Base-by-base conservation (phyloP, 2,113 vertebrate species). In the Aegypius monachus region DNA sequence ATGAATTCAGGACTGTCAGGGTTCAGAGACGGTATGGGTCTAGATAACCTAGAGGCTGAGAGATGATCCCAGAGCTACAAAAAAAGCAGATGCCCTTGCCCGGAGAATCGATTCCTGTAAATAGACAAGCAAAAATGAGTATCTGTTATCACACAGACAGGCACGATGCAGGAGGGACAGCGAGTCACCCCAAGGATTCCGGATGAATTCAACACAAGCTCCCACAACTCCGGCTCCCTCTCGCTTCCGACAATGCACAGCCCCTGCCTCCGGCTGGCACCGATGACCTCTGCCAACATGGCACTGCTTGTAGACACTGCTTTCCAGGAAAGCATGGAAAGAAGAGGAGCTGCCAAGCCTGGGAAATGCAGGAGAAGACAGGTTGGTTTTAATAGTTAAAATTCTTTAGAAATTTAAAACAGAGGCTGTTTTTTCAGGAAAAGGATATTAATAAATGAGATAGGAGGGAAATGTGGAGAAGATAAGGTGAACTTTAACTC, bases 181-280 rank as follows among this genome's bases (percentile, higher is more conserved):
- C 2, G 4, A 63, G 68, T 63, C 59, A 87, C 34, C 0, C 2
- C 68, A 48, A 62, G 65, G 70, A n/a, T 55, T 89, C 63, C 2
- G 1, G 50, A 26, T 36, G 11, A 70, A 78, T 67, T 40, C 1
- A 2, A 72, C 43, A 42, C 38, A 61, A 79, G 12, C 42, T 71
- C 17, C 77, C 6, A 14, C 22, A 88, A n/a, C 22, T 50, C 52
- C 4, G 4, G 8, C 43, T 87, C 55, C 70, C 26, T 86, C 85
- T 70, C 9, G 1, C 32, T 45, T 56, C 48, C 2, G 1, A 10
- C 0, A 0, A 62, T 0, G 6, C 18, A 21, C 7, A 31, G 40
- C 11, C 17, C 7, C 11, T 53, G 48, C 50, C 47, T 42, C 1
- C 3, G 40, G 47, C 50, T 53, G 65, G 29, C 56, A 55, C 34